Evolutionary conservation across 2,797 vertebrate species (phyloP), one percentile per base, ranked within the genome.

Genomic region (Salarias fasciatus): DNA sequence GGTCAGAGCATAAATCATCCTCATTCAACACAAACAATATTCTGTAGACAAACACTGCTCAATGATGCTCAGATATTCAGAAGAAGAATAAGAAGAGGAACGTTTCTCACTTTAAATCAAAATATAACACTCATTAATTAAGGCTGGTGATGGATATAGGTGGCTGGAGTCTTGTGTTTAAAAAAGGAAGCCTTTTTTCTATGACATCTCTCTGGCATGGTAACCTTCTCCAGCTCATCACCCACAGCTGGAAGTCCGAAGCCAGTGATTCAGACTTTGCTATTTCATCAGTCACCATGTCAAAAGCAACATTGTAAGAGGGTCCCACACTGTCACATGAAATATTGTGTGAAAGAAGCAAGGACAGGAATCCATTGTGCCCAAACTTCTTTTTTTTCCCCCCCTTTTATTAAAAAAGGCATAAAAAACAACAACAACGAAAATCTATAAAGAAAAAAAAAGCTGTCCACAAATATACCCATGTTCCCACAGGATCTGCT

Each of bases 251-350:
- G 35, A 54, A 72, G 80, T 60, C 70, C 43, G 55, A 60, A 76
- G 77, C 60, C 76, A 73, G 53, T 88, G 87, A 90, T 87, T 90
- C 84, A 89, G 86, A 80, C 78, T 69, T 63, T 49, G 85, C 78
- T 79, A 67, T 83, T 89, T 86, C 75, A 86, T 84, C 83, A 70
- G 80, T 87, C 84, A 84, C 58, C 45, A 80, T 81, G 76, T 82
- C 79, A 75, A 87, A 79, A 87, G 86, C 87, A 67, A 83, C 66
- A 84, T 73, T 57, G 53, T 77, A 61, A 69, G 52, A 59, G 63
- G 63, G 62, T 35, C 9, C 55, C 46, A 53, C 65, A 68, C 55
- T 80, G 84, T 89, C 82, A 85, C 60, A 71, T 72, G 75, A 83
- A 83, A 84, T 82, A 83, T 52, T 60, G 43, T 78, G 53, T 66